Evolutionary conservation across 2,113 vertebrate genomes (phyloP).

Genomic region (Centrocercus urophasianus): DNA sequence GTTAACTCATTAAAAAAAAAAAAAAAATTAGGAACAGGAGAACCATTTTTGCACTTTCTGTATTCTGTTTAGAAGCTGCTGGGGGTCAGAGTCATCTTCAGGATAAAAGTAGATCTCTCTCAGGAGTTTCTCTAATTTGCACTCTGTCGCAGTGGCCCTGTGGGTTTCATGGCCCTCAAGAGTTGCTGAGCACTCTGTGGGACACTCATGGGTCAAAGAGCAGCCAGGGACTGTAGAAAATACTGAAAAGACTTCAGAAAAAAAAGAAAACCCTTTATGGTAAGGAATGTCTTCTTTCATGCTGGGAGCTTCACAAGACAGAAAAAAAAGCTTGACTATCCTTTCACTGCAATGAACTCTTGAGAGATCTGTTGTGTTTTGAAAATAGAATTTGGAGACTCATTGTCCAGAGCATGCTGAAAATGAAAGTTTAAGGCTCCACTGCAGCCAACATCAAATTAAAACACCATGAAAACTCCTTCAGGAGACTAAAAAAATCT

Average conservation of each 20-base stretch:
- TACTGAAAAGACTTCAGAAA: not conserved
- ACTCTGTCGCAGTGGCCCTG: not conserved
- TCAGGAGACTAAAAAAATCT: not conserved
- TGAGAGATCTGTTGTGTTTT: not conserved
- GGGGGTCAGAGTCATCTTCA: not conserved
- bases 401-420: not conserved
- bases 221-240: not conserved
- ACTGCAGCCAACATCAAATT: not conserved
- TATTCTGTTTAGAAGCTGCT: not conserved
- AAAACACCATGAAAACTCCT: not conserved
- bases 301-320: not conserved
- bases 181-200: not conserved
- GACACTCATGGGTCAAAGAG: not conserved
- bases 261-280: not conserved
- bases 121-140: not conserved
- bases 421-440: not conserved
- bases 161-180: not conserved
- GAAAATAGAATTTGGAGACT: not conserved
- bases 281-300: not conserved
- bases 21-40: not conserved
- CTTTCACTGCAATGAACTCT: not conserved
- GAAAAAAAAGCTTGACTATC: not conserved
- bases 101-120: not conserved
- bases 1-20: not conserved
- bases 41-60: not conserved